Base-by-base conservation (phyloP, 2,888 invertebrate species). In the Aspidiotus destructor region DNA sequence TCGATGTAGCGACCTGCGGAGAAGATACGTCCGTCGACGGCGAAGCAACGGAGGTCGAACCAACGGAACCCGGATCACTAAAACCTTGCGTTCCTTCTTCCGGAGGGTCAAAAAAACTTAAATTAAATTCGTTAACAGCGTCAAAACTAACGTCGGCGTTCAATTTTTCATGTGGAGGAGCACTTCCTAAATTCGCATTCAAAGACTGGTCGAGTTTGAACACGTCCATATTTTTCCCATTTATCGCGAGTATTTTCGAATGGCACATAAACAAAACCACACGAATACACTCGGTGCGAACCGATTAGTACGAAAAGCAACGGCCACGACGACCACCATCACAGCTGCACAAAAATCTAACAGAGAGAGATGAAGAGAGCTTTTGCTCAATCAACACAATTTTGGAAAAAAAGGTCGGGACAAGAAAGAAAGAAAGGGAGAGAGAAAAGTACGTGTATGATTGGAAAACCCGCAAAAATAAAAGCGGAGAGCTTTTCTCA, bases 81-180 rank as follows among this genome's bases (percentile, higher is more conserved):
- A 84, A 86, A 62, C 84, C 85, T 75, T 85, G 84, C 8, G 84
- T 83, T 73, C 82, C 84, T 74, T 83, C 84, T 70, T 86, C 86
- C 71, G 83, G 81, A 72, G 79, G 80, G 78, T 89, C 88, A 81
- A 88, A 89, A 80, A 89, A 89, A 78, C 87, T 84, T 76, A 89
- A 81, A 78, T 88, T 86, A 78, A 89, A 89, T 78, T 88, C 87
- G 73, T 86, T 83, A 76, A 84, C 85, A 74, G 86, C 85, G 78
- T 87, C 87, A 79, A 88, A 86, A 75, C 83, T 82, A 73, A 87
- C 85, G 77, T 84, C 82, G 77, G 83, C 80, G 76, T 81, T 80
- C 75, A 82, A 79, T 78, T 82, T 81, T 77, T 83, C 83, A 73
- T 82, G 81, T 72, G 81, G 79, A 74, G 82, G 84, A 77, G 84